A percentile compares a stretch with the other conserved stretches of the same genome.
phyloP scores from a whole-genome alignment of 2,797 vertebrate genomes.

The Lophius americanus region DNA sequence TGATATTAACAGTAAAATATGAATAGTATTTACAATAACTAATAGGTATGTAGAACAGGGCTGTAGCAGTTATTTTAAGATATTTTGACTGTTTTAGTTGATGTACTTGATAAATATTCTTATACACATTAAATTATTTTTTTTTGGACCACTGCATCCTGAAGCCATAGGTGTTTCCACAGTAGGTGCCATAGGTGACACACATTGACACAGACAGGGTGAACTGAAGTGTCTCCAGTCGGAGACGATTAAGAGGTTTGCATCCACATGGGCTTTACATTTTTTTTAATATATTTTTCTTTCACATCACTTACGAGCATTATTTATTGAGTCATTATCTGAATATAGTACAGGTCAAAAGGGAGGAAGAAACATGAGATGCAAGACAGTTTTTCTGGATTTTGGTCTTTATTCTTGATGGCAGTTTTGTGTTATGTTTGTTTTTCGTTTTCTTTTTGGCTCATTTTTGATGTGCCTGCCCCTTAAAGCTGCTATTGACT shows the following conservation, averaged over 20 bases:
- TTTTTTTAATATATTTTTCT: background rate
- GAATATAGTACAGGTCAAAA: conserved; percentile 36
- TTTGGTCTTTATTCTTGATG: conserved; percentile 63
- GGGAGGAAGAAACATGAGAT: conserved; percentile 17
- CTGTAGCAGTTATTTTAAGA: conserved; percentile 77
- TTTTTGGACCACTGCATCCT: conserved; percentile 71
- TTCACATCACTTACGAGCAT: conserved; percentile 4
- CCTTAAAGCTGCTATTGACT: conserved; percentile 82
- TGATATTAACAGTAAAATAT: conserved; percentile 76
- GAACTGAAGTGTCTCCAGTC: conserved; percentile 24
- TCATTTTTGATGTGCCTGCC: conserved; percentile 72
- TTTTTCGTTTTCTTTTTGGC: conserved; percentile 37
- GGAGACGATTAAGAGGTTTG: conserved; percentile 28
- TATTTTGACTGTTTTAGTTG: conserved; percentile 65
- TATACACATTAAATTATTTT: conserved; percentile 66
- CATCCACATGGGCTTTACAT: conserved; percentile 29
- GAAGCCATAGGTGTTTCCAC: conserved; percentile 71
- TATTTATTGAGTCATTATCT: conserved; percentile 8
- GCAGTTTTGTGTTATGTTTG: conserved; percentile 30
- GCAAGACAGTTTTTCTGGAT: conserved; percentile 29
- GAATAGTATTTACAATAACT: conserved; percentile 76
- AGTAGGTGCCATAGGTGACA: conserved; percentile 58
- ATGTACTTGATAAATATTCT: conserved; percentile 51
- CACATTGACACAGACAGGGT: conserved; percentile 10
- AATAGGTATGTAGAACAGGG: conserved; percentile 83